Conservation (phyloP, 2,797 vertebrate genomes). For the Anisognathus igniventris region DNA sequence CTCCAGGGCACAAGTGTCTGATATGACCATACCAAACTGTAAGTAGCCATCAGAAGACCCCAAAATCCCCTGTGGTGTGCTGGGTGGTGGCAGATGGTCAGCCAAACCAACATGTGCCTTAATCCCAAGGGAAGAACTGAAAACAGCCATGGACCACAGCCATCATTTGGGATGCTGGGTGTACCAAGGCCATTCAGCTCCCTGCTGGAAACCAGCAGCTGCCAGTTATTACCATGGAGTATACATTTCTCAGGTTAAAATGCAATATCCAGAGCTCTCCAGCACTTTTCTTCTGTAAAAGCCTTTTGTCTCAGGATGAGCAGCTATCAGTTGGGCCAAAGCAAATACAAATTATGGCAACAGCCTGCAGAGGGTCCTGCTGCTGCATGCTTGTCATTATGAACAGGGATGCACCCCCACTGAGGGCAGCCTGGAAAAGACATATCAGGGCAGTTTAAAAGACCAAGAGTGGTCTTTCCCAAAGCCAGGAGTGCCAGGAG, state of each 20-base stretch:
- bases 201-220: constrained; percentile 10
- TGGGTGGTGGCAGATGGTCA: not conserved
- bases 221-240: not conserved
- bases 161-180: not conserved
- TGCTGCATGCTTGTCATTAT: accelerated
- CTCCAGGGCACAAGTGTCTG: not conserved
- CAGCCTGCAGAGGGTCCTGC: not conserved
- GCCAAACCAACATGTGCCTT: not conserved
- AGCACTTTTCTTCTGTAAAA: constrained; percentile 32
- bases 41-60: not conserved
- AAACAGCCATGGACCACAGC: not conserved
- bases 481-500: not conserved
- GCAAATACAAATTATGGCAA: not conserved
- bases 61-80: not conserved
- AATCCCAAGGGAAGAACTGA: not conserved
- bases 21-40: not conserved
- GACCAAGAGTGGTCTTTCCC: not conserved
- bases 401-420: accelerated
- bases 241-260: constrained; percentile 34
- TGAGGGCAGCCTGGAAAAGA: not conserved
- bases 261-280: constrained; percentile 16
- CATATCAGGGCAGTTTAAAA: not conserved
- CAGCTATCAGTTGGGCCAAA: not conserved
- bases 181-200: not conserved
- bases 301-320: not conserved